Conservation (phyloP, 2,797 vertebrate species). For the Sylvia borin region DNA sequence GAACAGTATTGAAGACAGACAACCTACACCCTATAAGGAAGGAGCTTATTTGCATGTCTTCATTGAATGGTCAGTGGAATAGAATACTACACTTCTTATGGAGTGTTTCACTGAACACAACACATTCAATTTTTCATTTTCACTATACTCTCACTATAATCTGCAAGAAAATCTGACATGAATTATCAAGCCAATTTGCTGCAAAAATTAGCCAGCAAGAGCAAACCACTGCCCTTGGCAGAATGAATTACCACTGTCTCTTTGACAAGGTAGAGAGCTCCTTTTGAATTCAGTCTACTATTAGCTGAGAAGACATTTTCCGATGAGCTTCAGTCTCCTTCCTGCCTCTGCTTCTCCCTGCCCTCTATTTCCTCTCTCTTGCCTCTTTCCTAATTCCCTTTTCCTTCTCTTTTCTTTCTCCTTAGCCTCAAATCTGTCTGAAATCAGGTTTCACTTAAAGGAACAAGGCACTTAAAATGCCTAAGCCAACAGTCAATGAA, state of each 20-base stretch:
- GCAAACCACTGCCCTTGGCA: neutral
- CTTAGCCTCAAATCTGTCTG: neutral
- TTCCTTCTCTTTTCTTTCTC: neutral
- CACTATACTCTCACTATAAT: neutral
- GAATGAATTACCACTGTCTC: neutral
- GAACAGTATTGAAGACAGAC: neutral
- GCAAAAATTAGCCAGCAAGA: neutral
- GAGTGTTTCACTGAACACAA: neutral
- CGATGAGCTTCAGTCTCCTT: neutral
- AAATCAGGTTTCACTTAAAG: neutral
- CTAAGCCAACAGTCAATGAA: neutral
- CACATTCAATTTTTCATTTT: neutral
- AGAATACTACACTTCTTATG: neutral
- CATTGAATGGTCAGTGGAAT: neutral
- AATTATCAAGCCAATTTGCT: neutral
- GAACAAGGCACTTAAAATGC: neutral
- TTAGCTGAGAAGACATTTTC: neutral
- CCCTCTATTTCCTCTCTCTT: neutral
- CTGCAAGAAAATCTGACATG: neutral
- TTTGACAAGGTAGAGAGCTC: neutral
- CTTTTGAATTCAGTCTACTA: neutral
- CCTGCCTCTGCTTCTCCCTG: neutral
- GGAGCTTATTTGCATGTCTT: neutral
- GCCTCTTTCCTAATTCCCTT: neutral
- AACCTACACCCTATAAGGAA: neutral